Percentiles rank a stretch among this genome's conserved stretches.
phyloP scores from a whole-genome alignment of 2,113 vertebrate genomes.

The Oreochromis spilurus region DNA sequence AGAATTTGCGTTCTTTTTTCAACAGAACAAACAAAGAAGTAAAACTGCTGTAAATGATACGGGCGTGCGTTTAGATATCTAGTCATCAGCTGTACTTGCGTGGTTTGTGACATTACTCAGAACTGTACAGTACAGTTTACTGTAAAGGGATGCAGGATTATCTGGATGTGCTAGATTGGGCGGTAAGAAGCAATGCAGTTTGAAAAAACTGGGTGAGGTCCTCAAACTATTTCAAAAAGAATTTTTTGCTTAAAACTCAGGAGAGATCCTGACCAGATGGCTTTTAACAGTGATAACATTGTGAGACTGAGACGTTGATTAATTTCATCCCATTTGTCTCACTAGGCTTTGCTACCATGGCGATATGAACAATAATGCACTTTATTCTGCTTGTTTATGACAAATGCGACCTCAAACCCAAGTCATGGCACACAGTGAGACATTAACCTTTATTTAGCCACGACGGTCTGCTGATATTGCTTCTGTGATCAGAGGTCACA shows the following conservation, averaged over 20 bases:
- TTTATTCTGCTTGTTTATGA: neutral
- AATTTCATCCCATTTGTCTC: conserved; percentile 9
- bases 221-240: neutral
- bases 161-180: neutral
- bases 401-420: neutral
- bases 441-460: conserved; percentile 11
- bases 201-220: neutral
- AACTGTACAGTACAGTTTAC: neutral
- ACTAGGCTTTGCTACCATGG: conserved; percentile 10
- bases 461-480: neutral
- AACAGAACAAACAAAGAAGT: neutral
- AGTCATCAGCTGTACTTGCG: neutral
- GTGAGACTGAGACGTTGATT: neutral
- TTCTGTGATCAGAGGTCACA: neutral
- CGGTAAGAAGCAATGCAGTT: neutral
- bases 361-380: conserved; percentile 21
- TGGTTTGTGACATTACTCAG: neutral
- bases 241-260: neutral
- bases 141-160: neutral
- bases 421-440: neutral
- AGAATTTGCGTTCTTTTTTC: neutral
- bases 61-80: neutral
- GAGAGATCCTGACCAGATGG: neutral
- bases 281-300: neutral
- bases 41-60: neutral